Percentiles rank a stretch among this genome's conserved stretches.
phyloP scores from a whole-genome alignment of 2,797 vertebrate genomes.

The Lepilemur ruficaudatus region DNA sequence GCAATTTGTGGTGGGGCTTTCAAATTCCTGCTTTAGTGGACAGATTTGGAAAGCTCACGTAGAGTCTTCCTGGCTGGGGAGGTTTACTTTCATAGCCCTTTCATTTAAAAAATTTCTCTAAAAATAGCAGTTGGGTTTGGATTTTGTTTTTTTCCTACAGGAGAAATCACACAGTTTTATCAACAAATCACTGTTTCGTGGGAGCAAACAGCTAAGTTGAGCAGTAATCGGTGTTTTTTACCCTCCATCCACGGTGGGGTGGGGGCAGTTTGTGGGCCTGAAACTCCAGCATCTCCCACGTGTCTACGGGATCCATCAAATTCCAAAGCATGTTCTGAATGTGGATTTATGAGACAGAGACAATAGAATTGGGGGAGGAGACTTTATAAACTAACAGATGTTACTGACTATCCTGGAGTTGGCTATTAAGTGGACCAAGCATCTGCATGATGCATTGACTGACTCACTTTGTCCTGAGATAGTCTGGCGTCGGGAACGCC shows the following conservation, averaged over 20 bases:
- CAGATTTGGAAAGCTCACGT: constrained; percentile 72
- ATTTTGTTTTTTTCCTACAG: constrained; percentile 2
- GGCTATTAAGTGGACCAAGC: background rate
- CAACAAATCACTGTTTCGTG: constrained; percentile 51
- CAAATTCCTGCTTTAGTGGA: constrained; percentile 74
- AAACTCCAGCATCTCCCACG: background rate
- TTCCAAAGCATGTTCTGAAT: constrained; percentile 42
- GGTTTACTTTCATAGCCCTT: constrained; percentile 62
- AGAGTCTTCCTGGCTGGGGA: constrained; percentile 61
- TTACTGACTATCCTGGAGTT: background rate
- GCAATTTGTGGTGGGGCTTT: constrained; percentile 76
- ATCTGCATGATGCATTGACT: background rate
- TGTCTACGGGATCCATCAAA: background rate
- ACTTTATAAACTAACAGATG: constrained; percentile 22
- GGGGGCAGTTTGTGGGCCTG: background rate
- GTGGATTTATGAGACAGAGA: constrained; percentile 34
- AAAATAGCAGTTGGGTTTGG: constrained; percentile 69
- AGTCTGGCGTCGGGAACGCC: background rate
- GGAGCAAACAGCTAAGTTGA: constrained; percentile 32
- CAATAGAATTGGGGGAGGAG: background rate
- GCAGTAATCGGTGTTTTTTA: background rate
- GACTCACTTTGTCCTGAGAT: background rate
- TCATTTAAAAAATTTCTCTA: constrained; percentile 61
- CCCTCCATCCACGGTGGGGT: background rate
- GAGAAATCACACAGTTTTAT: constrained; percentile 58